Evolutionary conservation across 92 coral and sea anemone genomes (phyloP), one percentile per base, ranked within the genome.

Genomic region (Heliopora coerulea): DNA sequence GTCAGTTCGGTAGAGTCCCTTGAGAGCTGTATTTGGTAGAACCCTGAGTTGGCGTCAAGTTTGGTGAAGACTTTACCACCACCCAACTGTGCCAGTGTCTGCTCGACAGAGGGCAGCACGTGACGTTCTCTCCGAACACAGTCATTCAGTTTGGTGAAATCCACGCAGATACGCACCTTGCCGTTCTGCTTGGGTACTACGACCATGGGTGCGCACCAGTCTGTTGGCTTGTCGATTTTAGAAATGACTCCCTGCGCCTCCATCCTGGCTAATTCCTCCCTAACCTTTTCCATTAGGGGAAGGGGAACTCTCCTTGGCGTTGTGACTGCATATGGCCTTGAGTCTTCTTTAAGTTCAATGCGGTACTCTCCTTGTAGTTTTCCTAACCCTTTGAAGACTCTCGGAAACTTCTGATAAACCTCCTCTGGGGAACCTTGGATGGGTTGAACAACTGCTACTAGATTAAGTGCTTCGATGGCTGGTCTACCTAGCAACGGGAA

Each of bases 41-140:
- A 65, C 1, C 79, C 85, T 20, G 79, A 44, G 31, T 83, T 83
- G 18, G 84, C 83, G 48, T 83, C 75, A 13, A 82, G 73, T 68
- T 82, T 77, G 61, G 85, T 18, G 74, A 83, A 83, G 9, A 60
- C 26, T 49, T 49, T 65, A 26, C 87, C 65, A 14, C 70, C 57
- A 28, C 76, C 87, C 11, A 83, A 76, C 54, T 83, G 70, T 72
- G 87, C 81, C 19, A 83, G 67, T 50, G 80, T 66, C 54, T 82
- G 78, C 34, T 77, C 89, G 0, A 83, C 83, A 17, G 75, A 58
- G 0, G 84, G 79, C 84, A 86, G 78, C 10, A 80, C 87, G 60
- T 82, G 90, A 15, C 82, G 42, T 78, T 81, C 89, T 26, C 84
- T 54, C 41, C 56, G 68, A 1, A 86, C 89, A 0, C 74, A 75